Base-by-base conservation (phyloP, 2,113 vertebrate species). In the Circaetus cinerascens region DNA sequence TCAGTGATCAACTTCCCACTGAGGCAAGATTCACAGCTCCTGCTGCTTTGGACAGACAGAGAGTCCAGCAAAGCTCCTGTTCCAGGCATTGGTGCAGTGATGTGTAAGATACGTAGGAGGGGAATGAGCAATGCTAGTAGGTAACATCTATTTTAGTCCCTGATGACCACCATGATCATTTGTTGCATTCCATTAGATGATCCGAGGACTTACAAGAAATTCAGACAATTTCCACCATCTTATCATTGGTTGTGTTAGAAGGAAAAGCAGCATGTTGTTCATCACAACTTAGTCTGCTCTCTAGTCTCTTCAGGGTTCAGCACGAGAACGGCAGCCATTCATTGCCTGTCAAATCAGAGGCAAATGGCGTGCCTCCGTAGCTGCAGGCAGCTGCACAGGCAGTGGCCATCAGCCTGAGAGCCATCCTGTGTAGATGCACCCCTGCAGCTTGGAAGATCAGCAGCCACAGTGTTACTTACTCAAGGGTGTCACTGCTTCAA, bases 351-450 rank as follows among this genome's bases (percentile, higher is more conserved):
- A 27, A 40, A 32, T 48, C 36, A 51, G 53, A 74, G 38, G 48
- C 34, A 56, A 40, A 29, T 6, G 15, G 7, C 20, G 3, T 55
- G 20, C 21, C 18, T 53, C 7, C 0, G 1, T 32, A 50, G 64
- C 43, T 45, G 51, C 60, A 46, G 43, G 62, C 40, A 27, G 27
- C 43, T 11, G 14, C 40, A 43, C 16, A 16, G 51, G 27, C 68
- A 46, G 36, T 4, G 6, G 21, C 40, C 60, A 14, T 62, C n/a
- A 62, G 40, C 11, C 60, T 3, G 3, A 48, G 27, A 56, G 32
- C 53, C 4, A 1, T 14, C 15, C 8, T 7, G 0, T 3, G 25
- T 18, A 13, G 53, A 26, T 21, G 30, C 15, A 32, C 9, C 25
- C 25, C n/a, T 59, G 63, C 16, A 60, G 22, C 30, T 9, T 27